A percentile compares a stretch with the other conserved stretches of the same genome.
Conservation (phyloP, 2,113 vertebrate species). For the Gymnobelideus leadbeateri region DNA sequence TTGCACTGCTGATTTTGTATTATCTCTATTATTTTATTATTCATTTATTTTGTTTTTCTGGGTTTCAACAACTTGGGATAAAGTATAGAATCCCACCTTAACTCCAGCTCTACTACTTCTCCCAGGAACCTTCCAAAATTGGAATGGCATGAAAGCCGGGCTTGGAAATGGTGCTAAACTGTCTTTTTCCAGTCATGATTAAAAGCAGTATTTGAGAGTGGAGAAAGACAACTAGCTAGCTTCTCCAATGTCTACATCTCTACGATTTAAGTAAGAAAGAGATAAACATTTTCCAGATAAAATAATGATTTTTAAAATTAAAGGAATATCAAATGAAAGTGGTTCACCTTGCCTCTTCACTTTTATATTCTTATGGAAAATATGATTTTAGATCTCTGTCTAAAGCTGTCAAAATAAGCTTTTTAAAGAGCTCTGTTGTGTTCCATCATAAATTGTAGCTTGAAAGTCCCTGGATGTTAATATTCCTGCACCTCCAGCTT, state of each 20-base stretch:
- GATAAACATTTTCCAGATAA: background rate
- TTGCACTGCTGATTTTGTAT: background rate
- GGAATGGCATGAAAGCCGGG: background rate
- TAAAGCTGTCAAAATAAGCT: background rate
- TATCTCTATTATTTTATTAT: rapidly evolving
- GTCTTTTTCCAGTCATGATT: background rate
- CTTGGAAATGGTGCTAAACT: background rate
- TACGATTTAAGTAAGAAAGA: background rate
- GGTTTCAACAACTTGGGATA: background rate
- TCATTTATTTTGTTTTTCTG: rapidly evolving
- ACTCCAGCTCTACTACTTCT: background rate
- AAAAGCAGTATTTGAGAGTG: background rate
- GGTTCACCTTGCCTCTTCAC: background rate
- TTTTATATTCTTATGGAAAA: background rate
- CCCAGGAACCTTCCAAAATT: background rate
- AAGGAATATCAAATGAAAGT: background rate
- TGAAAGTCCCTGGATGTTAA: background rate
- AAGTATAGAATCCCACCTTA: background rate
- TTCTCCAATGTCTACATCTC: background rate
- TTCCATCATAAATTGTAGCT: background rate
- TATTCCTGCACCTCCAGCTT: background rate
- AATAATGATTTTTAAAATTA: background rate
- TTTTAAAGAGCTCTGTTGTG: background rate
- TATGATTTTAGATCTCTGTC: background rate
- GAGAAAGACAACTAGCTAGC: background rate